Conservation (phyloP, 2,797 vertebrate genomes). For the Echiichthys vipera region DNA sequence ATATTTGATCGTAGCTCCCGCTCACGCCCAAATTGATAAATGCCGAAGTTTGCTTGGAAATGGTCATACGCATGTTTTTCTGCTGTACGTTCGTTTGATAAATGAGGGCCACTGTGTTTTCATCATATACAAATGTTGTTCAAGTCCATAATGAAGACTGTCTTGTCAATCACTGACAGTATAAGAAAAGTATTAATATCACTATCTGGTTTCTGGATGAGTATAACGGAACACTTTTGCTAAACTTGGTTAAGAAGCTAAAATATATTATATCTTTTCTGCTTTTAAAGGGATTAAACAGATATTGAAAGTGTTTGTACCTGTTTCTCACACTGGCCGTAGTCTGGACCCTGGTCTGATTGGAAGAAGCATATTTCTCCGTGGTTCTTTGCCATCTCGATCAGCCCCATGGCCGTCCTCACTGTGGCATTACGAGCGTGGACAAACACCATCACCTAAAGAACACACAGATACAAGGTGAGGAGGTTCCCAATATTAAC, state of each 20-base stretch:
- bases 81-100: too few species aligned
- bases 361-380: constrained; percentile 92
- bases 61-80: too few species aligned
- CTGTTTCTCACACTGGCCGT: constrained; percentile 96
- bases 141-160: too few species aligned
- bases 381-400: constrained; percentile 95
- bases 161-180: too few species aligned
- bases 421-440: constrained; percentile 97
- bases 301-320: constrained; percentile 71
- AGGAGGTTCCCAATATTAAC: neutral
- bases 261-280: neutral
- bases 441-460: constrained; percentile 98
- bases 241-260: neutral
- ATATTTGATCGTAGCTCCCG: too few species aligned
- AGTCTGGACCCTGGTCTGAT: constrained; percentile 90
- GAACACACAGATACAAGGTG: constrained; percentile 29
- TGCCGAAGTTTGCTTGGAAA: too few species aligned
- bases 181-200: too few species aligned
- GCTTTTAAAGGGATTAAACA: neutral
- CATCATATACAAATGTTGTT: too few species aligned
- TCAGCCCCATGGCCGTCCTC: constrained; percentile 92
- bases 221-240: neutral
- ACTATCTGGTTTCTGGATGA: neutral
- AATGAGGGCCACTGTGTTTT: too few species aligned
- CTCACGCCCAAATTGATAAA: too few species aligned